Base-by-base conservation (phyloP, 2,888 invertebrate genomes). In the Drosophila pseudotakahashii region DNA sequence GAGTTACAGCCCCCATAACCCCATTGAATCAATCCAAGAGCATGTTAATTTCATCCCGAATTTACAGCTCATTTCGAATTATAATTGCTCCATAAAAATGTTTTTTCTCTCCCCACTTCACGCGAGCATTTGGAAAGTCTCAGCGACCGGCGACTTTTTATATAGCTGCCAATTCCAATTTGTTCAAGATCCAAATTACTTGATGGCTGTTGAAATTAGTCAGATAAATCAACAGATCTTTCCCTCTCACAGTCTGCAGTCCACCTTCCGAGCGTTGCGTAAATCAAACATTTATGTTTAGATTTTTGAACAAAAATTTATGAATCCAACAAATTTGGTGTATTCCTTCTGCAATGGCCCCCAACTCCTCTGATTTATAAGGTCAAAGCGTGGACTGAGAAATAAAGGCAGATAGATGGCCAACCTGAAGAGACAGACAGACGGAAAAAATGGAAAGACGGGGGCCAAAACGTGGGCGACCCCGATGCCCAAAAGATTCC, bases 241-340 rank as follows among this genome's bases (percentile, higher is more conserved):
- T 61, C 73, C 51, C 50, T 54, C 26, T 23, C 23, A 23, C 23
- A 23, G 23, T 23, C 23, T 23, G 3, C 68, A 44, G 45, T 13
- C 42, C 63, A 51, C 16, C 48, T 37, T 34, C 23, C n/a, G n/a
- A 37, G 42, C 69, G 74, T 86, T 86, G 87, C 81, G 77, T 81
- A 83, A 86, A 84, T 86, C 87, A 84, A 78, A 87, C 68, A 62
- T 84, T 64, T 86, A 83, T 86, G 78, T 78, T 83, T 73, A 63
- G 71, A 69, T 63, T 70, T 68, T 61, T 39, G 48, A 55, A 64
- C 11, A 70, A 81, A 67, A 81, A 36, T 85, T 77, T 85, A 78
- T 82, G 71, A 62, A 79, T 76, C 62, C 71, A 52, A 69, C 77
- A 77, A 70, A 73, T 73, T 73, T 69, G 75, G 70, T 64, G 63